Evolutionary conservation across 2,113 vertebrate genomes (phyloP).

Genomic region (Lynx canadensis): DNA sequence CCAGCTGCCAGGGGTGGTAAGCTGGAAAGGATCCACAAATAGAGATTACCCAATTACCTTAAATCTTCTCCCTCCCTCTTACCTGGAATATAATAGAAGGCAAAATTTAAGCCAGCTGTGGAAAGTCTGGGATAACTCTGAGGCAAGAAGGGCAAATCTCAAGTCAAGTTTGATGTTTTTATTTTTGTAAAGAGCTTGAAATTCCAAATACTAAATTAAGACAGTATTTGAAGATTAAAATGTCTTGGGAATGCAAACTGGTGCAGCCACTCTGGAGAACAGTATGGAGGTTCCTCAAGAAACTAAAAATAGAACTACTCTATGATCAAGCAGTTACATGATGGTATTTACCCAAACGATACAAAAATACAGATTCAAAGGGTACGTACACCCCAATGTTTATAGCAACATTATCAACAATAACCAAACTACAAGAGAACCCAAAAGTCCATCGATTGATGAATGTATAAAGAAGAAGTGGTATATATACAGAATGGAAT

Average conservation of each 20-base stretch:
- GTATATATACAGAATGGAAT: too few relatives aligned
- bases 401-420: too few relatives aligned
- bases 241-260: not conserved
- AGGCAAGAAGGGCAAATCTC: not conserved
- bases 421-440: too few relatives aligned
- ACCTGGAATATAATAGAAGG: not conserved
- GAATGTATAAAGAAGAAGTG: too few relatives aligned
- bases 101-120: not conserved
- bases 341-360: too few relatives aligned
- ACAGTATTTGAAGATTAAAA: not conserved
- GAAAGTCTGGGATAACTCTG: not conserved
- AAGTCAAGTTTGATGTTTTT: not conserved
- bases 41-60: not conserved
- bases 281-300: too few relatives aligned
- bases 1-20: not conserved
- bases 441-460: too few relatives aligned
- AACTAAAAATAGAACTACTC: too few relatives aligned
- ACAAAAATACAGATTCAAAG: too few relatives aligned
- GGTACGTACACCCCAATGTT: too few relatives aligned
- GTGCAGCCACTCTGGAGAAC: too few relatives aligned
- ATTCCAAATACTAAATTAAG: not conserved
- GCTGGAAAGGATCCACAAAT: not conserved
- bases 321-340: too few relatives aligned
- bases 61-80: not conserved
- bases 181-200: not conserved